Evolutionary conservation across 2,113 vertebrate genomes (phyloP), one percentile per base, ranked within the genome.

Genomic region (Xyliphius kryptos): DNA sequence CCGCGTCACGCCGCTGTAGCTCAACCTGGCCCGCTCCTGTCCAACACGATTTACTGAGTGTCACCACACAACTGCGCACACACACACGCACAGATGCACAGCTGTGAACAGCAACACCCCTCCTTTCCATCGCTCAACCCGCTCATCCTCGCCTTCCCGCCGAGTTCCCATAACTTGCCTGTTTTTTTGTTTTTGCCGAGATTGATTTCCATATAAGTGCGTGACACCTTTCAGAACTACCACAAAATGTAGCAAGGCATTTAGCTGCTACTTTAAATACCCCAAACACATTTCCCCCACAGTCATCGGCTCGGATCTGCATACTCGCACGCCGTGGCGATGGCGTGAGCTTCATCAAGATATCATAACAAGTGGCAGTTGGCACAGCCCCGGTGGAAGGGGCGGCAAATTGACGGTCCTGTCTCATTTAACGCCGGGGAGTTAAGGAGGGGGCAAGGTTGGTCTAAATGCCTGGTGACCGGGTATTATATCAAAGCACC

Each of bases 1-100:
- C 82, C 86, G 81, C 88, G 88, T 90, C 91, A 91, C 50, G 86
- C 87, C 76, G 83, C 83, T 86, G 87, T 84, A 84, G 87, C 87
- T 89, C 86, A 85, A 89, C 82, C 81, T 83, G 84, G 87, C 79
- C 74, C 77, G 86, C 84, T 81, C 85, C 88, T 90, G 89, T 91
- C 89, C 83, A 75, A 82, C 83, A 80, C 84, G 81, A 91, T 91
- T 90, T 90, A 87, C 84, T 84, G 85, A 89, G 84, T 80, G 80
- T 80, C 77, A 81, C 89, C 85, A 84, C 82, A 43, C 53, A 72
- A 67, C 65, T 56, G 62, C 56, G 56, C 36, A 26, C 40, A 51
- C 43, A 40, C 66, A 46, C 32, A 36, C 47, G 46, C 63, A 68
- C 56, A 40, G 50, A 52, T 50, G 52, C 54, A 51, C 41, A 26